Evolutionary conservation across 2,888 invertebrate genomes (phyloP).

Genomic region (Dione vanillae): DNA sequence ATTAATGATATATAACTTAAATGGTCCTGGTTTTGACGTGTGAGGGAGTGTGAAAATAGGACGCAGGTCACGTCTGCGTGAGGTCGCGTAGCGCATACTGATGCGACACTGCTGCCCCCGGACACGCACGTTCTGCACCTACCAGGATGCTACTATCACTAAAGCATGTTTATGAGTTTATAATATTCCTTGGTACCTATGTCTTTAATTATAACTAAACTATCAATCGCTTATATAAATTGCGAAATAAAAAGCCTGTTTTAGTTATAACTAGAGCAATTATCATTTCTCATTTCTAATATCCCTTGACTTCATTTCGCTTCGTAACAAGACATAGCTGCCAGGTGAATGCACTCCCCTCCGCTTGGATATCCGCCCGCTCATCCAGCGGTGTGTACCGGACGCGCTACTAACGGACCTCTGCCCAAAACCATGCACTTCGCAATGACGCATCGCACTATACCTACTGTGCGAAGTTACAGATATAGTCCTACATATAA

Average conservation of each 20-base stretch:
- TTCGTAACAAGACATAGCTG: slow-evolving; percentile 13
- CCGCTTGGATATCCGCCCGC: slow-evolving; percentile 68
- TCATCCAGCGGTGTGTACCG: slow-evolving; percentile 65
- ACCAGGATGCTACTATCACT: slow-evolving; percentile 30
- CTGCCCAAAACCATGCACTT: slow-evolving; percentile 57
- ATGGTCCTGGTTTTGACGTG: slow-evolving; percentile 58
- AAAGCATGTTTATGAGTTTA: slow-evolving; percentile 17
- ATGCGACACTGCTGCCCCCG: slow-evolving; percentile 53
- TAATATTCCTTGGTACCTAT: neutral
- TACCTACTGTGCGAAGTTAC: slow-evolving; percentile 33
- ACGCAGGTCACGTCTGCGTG: slow-evolving; percentile 69
- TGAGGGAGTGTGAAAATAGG: slow-evolving; percentile 57
- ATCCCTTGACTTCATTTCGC: neutral
- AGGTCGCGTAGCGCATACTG: slow-evolving; percentile 70
- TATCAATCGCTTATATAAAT: neutral
- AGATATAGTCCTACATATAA: slow-evolving; percentile 2
- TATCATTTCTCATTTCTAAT: neutral
- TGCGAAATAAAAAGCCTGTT: no score
- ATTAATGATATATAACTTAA: slow-evolving; percentile 23
- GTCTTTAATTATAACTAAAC: neutral
- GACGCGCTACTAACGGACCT: slow-evolving; percentile 68
- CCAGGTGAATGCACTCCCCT: slow-evolving; percentile 34
- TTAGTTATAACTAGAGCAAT: neutral
- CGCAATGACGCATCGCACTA: slow-evolving; percentile 43
- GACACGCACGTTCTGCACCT: slow-evolving; percentile 34